These are phyloP conservation scores for Perdita meconis DNA, from an alignment of 2,888 invertebrate genomes.

Conservation along the genomic window DNA sequence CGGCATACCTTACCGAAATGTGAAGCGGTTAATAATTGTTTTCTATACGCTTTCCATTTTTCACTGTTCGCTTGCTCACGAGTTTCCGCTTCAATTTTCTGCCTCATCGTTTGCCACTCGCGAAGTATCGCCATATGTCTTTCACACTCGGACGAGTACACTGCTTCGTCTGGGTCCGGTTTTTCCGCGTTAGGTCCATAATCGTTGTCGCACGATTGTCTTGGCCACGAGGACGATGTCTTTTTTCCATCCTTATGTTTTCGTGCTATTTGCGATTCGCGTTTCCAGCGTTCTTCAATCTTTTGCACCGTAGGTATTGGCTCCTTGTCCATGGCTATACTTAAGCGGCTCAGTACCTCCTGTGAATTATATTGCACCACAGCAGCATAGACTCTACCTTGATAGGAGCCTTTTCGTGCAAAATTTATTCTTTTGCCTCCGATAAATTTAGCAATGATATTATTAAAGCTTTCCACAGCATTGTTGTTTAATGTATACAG, in stretches of 20 bases:
- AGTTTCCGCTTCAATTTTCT: neutral
- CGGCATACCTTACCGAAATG: conserved; percentile 18
- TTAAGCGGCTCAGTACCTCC: neutral
- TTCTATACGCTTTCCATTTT: conserved; percentile 6
- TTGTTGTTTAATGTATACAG: neutral
- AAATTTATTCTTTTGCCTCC: conserved; percentile 21
- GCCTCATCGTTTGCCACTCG: conserved; percentile 14
- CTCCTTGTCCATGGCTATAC: neutral
- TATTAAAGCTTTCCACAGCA: conserved; percentile 7
- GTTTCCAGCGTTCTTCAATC: conserved; percentile 7
- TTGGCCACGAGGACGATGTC: neutral
- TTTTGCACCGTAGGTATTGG: neutral
- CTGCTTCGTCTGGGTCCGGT: conserved; percentile 8
- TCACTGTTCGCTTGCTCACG: conserved; percentile 3
- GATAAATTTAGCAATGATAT: conserved; percentile 15
- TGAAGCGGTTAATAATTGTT: conserved; percentile 22
- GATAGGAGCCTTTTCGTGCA: neutral
- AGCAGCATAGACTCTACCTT: conserved; percentile 8
- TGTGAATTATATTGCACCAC: neutral
- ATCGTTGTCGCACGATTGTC: conserved; percentile 17
- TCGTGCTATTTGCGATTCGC: neutral
- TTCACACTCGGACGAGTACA: conserved; percentile 2
- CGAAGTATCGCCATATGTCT: neutral
- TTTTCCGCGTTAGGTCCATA: conserved; percentile 12
- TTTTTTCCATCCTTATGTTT: conserved; percentile 10